Conservation (phyloP, 2,797 vertebrate species). For the Epinephelus malabaricus region DNA sequence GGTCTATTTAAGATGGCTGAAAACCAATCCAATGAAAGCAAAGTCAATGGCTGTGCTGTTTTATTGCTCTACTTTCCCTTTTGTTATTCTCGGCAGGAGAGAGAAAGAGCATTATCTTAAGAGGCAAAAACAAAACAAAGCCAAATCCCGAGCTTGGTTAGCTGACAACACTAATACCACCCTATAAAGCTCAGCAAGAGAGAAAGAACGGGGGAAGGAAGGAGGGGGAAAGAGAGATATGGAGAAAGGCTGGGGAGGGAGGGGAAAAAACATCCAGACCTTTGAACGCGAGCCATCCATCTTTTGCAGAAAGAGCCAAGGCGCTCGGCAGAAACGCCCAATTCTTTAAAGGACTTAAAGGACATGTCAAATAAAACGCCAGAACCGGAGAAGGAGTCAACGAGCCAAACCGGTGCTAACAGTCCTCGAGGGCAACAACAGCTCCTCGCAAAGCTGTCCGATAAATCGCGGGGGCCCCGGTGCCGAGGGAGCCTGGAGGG, state of each 20-base stretch:
- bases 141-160: constrained; percentile 75
- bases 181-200: constrained; percentile 64
- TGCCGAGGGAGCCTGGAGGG: constrained; percentile 37
- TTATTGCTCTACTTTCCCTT: constrained; percentile 72
- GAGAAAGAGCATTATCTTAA: constrained; percentile 74
- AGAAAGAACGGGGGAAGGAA: constrained; percentile 5
- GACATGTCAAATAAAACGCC: constrained; percentile 83
- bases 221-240: constrained; percentile 19
- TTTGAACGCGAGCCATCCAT: constrained; percentile 87
- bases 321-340: constrained; percentile 86
- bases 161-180: constrained; percentile 76
- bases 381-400: constrained; percentile 70
- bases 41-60: constrained; percentile 64
- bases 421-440: constrained; percentile 74
- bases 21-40: constrained; percentile 74
- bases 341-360: constrained; percentile 87
- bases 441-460: constrained; percentile 73
- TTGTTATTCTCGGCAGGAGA: constrained; percentile 71
- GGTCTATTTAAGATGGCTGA: constrained; percentile 71
- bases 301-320: constrained; percentile 87
- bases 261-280: constrained; percentile 78
- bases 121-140: constrained; percentile 75
- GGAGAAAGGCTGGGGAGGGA: constrained; percentile 35
- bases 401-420: constrained; percentile 69
- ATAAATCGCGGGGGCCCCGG: constrained; percentile 69